A percentile compares a stretch with the other conserved stretches of the same genome.
Evolutionary conservation across 2,113 vertebrate species (phyloP).

Genomic region (Argyrosomus japonicus): DNA sequence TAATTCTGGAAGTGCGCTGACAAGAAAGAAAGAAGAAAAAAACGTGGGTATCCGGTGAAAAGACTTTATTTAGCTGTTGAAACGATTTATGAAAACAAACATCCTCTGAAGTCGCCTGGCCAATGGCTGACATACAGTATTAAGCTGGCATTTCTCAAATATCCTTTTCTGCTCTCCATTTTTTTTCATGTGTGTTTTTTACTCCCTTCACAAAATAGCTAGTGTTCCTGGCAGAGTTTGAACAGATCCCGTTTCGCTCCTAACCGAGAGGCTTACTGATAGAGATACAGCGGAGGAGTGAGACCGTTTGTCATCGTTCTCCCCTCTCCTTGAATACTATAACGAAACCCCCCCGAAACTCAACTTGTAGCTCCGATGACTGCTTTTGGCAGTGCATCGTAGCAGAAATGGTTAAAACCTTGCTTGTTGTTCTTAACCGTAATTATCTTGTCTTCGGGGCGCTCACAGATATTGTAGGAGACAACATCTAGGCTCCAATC

Average conservation of each 20-base stretch:
- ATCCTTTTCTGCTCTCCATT: constrained; percentile 26
- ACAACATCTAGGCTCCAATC: constrained; percentile 61
- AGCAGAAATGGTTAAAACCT: constrained; percentile 36
- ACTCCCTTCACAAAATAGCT: constrained; percentile 30
- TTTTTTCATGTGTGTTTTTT: neutral
- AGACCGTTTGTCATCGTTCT: constrained; percentile 65
- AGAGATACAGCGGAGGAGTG: constrained; percentile 27
- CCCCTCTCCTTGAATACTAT: neutral
- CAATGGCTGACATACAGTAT: constrained; percentile 2
- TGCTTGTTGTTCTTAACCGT: constrained; percentile 37
- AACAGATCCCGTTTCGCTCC: constrained; percentile 54
- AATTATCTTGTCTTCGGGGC: constrained; percentile 69
- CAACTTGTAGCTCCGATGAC: constrained; percentile 15
- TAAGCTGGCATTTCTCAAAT: constrained; percentile 58
- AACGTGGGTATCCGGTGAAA: neutral
- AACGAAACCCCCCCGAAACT: constrained; percentile 35
- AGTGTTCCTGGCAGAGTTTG: constrained; percentile 42
- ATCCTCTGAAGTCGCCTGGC: constrained; percentile 4
- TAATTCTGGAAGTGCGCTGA: too few species aligned
- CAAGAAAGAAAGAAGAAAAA: neutral
- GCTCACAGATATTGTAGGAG: constrained; percentile 32
- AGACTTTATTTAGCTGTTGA: constrained; percentile 19
- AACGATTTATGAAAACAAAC: constrained; percentile 54
- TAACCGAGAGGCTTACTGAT: constrained; percentile 51
- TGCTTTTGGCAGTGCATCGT: neutral